Conservation (phyloP, 2,113 vertebrate genomes). For the Paraplagusia blochii region DNA sequence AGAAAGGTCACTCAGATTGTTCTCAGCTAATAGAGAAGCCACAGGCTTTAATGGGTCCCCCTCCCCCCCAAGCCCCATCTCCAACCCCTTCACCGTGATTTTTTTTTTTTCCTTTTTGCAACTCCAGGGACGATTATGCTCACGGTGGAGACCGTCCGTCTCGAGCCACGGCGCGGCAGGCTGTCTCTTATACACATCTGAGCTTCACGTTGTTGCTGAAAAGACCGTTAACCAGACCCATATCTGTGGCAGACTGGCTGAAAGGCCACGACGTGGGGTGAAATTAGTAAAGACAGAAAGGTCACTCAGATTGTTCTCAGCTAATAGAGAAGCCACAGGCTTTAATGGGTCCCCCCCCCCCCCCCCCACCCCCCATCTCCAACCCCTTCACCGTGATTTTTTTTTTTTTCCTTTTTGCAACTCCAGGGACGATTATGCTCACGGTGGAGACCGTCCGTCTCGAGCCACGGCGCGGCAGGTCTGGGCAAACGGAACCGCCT, state of each 20-base stretch:
- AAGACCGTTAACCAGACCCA: slow-evolving; percentile 58
- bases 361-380: no score
- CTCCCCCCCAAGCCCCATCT: no score
- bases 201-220: slow-evolving; percentile 53
- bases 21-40: slow-evolving; percentile 67
- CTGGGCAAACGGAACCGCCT: no score
- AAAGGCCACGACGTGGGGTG: slow-evolving; percentile 76
- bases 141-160: slow-evolving; percentile 31
- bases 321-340: slow-evolving; percentile 65
- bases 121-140: slow-evolving; percentile 38
- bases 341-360: slow-evolving; percentile 73
- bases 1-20: slow-evolving; percentile 76
- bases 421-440: slow-evolving; percentile 37
- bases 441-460: slow-evolving; percentile 34
- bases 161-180: no score
- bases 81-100: no score
- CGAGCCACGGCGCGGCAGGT: no score
- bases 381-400: no score
- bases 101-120: slow-evolving; percentile 15
- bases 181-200: no score
- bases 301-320: slow-evolving; percentile 69
- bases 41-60: slow-evolving; percentile 67
- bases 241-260: slow-evolving; percentile 48
- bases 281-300: slow-evolving; percentile 77
- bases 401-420: slow-evolving; percentile 20